Evolutionary conservation across 2,888 invertebrate genomes (phyloP).

Genomic region (Eutolmus rufibarbis): DNA sequence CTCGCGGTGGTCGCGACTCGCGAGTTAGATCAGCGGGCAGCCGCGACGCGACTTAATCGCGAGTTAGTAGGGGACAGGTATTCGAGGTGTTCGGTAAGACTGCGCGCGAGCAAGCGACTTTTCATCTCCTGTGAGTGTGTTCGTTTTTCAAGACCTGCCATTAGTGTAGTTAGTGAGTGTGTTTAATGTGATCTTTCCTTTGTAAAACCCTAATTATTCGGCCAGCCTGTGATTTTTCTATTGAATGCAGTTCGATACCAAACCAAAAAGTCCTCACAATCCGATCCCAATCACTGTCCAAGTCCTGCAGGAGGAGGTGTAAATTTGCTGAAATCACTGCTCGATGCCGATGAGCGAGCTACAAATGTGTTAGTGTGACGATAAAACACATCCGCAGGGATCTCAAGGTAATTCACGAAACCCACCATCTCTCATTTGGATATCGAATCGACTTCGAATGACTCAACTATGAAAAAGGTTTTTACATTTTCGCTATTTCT

Average conservation of each 20-base stretch:
- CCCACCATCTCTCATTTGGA: slow-evolving; percentile 13
- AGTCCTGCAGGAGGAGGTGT: not conserved
- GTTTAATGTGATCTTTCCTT: not conserved
- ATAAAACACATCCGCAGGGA: not conserved
- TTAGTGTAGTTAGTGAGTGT: not conserved
- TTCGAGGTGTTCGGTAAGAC: slow-evolving; percentile 27
- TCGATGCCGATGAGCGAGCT: not conserved
- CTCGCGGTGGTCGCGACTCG: not conserved
- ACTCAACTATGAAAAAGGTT: slow-evolving; percentile 4
- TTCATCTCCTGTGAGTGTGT: not conserved
- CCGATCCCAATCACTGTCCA: not conserved
- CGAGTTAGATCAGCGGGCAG: not conserved
- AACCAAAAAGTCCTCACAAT: not conserved
- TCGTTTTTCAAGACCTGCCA: not conserved
- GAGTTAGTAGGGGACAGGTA: slow-evolving; percentile 38
- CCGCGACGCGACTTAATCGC: slow-evolving; percentile 10
- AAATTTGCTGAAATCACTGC: not conserved
- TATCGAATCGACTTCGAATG: slow-evolving; percentile 9
- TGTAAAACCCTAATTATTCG: not conserved
- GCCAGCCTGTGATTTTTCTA: not conserved
- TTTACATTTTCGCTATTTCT: not conserved
- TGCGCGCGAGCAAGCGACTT: slow-evolving; percentile 14
- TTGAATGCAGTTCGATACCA: not conserved
- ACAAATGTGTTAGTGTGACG: slow-evolving; percentile 21
- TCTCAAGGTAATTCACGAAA: slow-evolving; percentile 26